phyloP scores from a whole-genome alignment of 2,113 vertebrate species.

The Coturnix japonica region DNA sequence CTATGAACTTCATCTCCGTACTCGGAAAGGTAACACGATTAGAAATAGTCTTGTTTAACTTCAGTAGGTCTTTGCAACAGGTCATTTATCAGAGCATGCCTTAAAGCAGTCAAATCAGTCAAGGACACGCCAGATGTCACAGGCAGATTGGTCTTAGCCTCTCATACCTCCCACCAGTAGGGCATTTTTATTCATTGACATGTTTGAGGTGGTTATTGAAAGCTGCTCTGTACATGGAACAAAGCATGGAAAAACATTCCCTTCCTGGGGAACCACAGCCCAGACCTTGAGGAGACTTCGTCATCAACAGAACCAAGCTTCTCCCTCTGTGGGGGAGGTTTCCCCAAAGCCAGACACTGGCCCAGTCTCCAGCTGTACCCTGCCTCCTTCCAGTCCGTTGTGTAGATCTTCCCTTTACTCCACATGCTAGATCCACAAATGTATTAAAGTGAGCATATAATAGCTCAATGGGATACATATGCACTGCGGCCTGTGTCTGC shows the following conservation, averaged over 20 bases:
- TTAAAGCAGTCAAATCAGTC: neutral
- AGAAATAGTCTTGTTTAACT: neutral
- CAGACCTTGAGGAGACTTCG: neutral
- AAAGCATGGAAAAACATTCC: neutral
- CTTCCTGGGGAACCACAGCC: neutral
- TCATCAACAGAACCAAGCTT: neutral
- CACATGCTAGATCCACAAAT: neutral
- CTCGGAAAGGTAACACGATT: slow-evolving; percentile 80
- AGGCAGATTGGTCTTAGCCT: neutral
- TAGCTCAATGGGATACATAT: neutral
- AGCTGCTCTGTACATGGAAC: neutral
- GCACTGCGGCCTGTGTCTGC: neutral
- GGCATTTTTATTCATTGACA: neutral
- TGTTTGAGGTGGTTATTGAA: neutral
- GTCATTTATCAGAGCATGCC: neutral
- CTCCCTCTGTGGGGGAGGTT: fast-evolving
- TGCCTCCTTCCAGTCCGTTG: neutral
- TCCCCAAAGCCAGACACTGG: neutral
- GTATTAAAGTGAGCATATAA: neutral
- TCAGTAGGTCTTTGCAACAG: neutral
- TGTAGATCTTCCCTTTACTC: neutral
- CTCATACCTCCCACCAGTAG: neutral
- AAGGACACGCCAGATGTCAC: neutral
- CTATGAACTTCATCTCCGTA: slow-evolving; percentile 78
- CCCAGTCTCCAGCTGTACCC: neutral